Conservation (phyloP, 2,888 invertebrate species). For the Mantis religiosa region DNA sequence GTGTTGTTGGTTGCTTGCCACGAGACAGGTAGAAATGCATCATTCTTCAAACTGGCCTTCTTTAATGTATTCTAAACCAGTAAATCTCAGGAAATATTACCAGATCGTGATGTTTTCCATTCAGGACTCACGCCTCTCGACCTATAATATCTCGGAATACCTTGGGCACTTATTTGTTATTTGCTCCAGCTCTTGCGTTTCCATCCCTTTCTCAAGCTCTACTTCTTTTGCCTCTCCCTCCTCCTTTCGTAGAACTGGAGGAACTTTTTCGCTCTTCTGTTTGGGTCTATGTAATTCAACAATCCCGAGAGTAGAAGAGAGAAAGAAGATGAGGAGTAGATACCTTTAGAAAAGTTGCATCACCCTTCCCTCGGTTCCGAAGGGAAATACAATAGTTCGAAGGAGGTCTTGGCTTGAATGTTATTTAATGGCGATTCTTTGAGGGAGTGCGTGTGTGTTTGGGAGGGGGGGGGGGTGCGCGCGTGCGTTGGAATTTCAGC, state of each 20-base stretch:
- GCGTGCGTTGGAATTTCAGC: not conserved
- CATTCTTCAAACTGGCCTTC: no score
- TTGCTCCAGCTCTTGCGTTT: not conserved
- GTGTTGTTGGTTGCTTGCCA: no score
- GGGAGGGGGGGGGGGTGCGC: no score
- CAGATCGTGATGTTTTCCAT: no score
- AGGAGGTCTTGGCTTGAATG: not conserved
- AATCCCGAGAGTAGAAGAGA: not conserved
- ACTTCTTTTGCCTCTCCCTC: not conserved
- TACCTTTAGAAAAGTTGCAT: not conserved
- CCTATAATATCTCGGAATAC: not conserved
- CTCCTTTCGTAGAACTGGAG: not conserved
- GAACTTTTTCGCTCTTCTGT: not conserved
- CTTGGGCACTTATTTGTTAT: not conserved
- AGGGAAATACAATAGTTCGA: not conserved
- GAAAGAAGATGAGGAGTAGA: not conserved
- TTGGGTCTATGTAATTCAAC: not conserved
- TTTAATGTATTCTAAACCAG: no score
- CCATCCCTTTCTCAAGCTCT: not conserved
- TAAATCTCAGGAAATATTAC: no score
- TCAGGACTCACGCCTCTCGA: no score
- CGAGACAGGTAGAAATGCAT: no score
- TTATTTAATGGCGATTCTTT: constrained; percentile 1
- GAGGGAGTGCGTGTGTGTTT: not conserved
- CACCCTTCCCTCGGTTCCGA: not conserved